Evolutionary conservation across 2,797 vertebrate genomes (phyloP).

Genomic region (Chiroxiphia lanceolata): DNA sequence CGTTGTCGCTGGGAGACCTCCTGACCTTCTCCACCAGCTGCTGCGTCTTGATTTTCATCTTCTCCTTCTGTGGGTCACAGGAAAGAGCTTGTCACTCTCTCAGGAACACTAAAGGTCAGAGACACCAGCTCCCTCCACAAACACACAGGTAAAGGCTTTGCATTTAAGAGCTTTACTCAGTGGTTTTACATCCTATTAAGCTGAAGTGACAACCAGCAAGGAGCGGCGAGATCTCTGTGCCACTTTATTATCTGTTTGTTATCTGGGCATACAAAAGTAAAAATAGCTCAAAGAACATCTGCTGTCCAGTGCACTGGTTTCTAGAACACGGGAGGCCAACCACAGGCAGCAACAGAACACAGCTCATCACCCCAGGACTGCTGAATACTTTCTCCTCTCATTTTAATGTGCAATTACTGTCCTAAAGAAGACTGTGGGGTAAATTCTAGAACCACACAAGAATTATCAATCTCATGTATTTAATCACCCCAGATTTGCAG

Average conservation of each 20-base stretch:
- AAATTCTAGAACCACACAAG: not conserved
- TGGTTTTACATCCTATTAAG: not conserved
- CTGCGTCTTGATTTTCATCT: slow-evolving; percentile 84
- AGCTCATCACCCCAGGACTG: not conserved
- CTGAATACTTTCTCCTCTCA: not conserved
- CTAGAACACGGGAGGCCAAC: not conserved
- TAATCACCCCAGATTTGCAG: not conserved
- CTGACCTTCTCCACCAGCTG: slow-evolving; percentile 87
- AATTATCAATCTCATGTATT: not conserved
- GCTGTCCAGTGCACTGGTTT: not conserved
- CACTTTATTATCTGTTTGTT: not conserved
- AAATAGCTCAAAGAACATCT: not conserved
- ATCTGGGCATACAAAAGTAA: not conserved
- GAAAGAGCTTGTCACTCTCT: not conserved
- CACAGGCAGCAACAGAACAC: not conserved
- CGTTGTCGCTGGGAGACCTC: slow-evolving; percentile 81
- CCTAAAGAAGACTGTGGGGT: not conserved
- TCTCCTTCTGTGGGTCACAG: slow-evolving; percentile 83
- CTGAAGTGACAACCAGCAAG: not conserved
- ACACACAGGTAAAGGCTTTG: not conserved
- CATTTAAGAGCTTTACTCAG: not conserved
- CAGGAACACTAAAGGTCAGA: not conserved
- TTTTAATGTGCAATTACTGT: not conserved
- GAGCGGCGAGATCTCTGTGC: not conserved
- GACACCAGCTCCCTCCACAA: not conserved